Base-by-base conservation (phyloP, 2,113 vertebrate genomes). In the Axis porcinus region DNA sequence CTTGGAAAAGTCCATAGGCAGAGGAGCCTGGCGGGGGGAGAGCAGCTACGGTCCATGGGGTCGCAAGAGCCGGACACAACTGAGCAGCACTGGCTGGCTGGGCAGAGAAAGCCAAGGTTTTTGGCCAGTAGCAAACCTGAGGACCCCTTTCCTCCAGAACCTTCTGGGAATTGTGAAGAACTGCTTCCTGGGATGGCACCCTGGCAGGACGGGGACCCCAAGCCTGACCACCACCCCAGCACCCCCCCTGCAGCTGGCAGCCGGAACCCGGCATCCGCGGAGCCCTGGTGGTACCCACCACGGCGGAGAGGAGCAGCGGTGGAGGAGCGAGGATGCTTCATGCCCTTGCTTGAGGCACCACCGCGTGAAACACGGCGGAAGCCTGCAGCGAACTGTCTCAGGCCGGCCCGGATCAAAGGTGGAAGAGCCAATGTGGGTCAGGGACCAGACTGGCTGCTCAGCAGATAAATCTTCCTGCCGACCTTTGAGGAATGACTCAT, bases 191-290 rank as follows among this genome's bases (percentile, higher is more conserved):
- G 36, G 27, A 10, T 25, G 10, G 47, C 3, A 2, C 23, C 43
- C 30, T 5, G 30, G 30, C n/a, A 70, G 23, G 30, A 43, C 1
- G 1, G 12, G 87, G 17, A n/a, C 7, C 1, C 0, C 30, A 16
- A 47, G 17, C 11, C 15, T 21, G 25, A 27, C 36, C 16, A 2
- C 1, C 1, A 10, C n/a, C 82, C 76, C 64, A 40, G 76, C 14
- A 7, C 3, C 3, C 47, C 23, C 47, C 30, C 6, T 5, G 5
- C 10, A 15, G 7, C 4, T 43, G 84, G 36, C 62, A 58, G 33
- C 43, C 5, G 0, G 28, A n/a, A 14, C 27, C 47, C 1, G 60
- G 15, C 0, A 0, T 58, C 83, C 28, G 15, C 27, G 1, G 6
- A 57, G 57, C 33, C 55, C 52, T 0, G 0, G 45, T 0, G 19